Base-by-base conservation (phyloP, 2,797 vertebrate species). In the Pangasius krempfi region DNA sequence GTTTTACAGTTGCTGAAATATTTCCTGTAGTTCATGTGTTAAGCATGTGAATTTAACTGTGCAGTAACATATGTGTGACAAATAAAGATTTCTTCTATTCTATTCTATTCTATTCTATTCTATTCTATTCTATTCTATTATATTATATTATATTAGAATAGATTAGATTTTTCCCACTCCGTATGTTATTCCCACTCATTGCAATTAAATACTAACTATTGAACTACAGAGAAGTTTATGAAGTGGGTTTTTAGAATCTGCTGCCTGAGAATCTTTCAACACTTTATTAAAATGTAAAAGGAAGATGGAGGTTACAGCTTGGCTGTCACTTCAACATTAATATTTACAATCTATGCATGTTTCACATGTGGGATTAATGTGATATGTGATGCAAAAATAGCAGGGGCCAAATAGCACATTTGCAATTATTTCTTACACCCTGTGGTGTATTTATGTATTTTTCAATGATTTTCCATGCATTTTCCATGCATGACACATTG, bases 281-380 rank as follows among this genome's bases (percentile, higher is more conserved):
- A 52, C 12, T 52, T 52, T n/a, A 79, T 52, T n/a, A 10, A 75
- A 58, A 20, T 33, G 12, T 58, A 81, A 81, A 12, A 62, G 22
- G 33, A 10, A 27, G 5, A 82, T 82, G 10, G 30, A 79, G 76
- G 33, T 62, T 10, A 81, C 20, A 37, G 8, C 78, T 56, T 78
- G 75, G 73, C 50, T 78, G 16, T 56, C n/a, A 30, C n/a, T 56
- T 56, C 18, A 50, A 12, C 10, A 56, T 80, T 81, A 60, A 58
- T 81, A 81, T 81, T 58, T 80, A 58, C 54, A 33, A 22, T 3
- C 20, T 3, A 58, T 40, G 10, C 18, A 56, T 80, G 13, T 54
- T 54, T 79, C n/a, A 33, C n/a, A n/a, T 52, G 25, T 52, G 75
- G 27, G 75, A 78, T 30, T 78, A 78, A 78, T 78, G 73, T 76